Evolutionary conservation across 2,113 vertebrate genomes (phyloP), one percentile per base, ranked within the genome.

Genomic region (Hassar affinis): DNA sequence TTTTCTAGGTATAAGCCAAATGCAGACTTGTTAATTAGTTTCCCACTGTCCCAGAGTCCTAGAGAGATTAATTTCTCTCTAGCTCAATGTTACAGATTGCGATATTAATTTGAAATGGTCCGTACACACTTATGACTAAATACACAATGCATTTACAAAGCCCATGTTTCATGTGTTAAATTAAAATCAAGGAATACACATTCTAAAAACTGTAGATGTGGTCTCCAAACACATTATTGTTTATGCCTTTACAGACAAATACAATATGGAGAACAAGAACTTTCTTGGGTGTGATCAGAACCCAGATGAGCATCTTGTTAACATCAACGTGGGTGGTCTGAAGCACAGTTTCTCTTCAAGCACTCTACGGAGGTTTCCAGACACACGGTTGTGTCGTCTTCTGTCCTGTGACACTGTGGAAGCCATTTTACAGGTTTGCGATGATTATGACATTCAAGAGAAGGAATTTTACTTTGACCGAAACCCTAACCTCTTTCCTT

Each of bases 381-480:
- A 98, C 88, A 99, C 97, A 14, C 93, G 98, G 25, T 93, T 99
- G 84, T 97, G 97, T 0, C 96, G 96, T n/a, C 94, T 99, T 89
- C 94, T 98, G 68, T 92, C 94, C 0, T 99, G 98, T 0, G 95
- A 95, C 83, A 95, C 96, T 0, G 97, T 99, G 90, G 97, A 99
- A 89, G 96, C 96, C 69, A 97, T 98, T 77, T 93, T 98, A 69
- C 96, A 97, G 92, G 93, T 99, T 87, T 99, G 98, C n/a, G 97
- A 99, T 59, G 98, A 99, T 93, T 99, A 99, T 0, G 97, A 99
- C 0, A 94, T 95, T 54, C 95, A 94, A 0, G 93, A 95, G 85
- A 93, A 94, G 86, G 98, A 99, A 90, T 99, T 98, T 93, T 99
- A 99, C 88, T 99, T 99, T 0, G 98, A 99, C 76, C 89, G 98